Evolutionary conservation across 2,797 vertebrate genomes (phyloP).

Genomic region (Periparus ater): DNA sequence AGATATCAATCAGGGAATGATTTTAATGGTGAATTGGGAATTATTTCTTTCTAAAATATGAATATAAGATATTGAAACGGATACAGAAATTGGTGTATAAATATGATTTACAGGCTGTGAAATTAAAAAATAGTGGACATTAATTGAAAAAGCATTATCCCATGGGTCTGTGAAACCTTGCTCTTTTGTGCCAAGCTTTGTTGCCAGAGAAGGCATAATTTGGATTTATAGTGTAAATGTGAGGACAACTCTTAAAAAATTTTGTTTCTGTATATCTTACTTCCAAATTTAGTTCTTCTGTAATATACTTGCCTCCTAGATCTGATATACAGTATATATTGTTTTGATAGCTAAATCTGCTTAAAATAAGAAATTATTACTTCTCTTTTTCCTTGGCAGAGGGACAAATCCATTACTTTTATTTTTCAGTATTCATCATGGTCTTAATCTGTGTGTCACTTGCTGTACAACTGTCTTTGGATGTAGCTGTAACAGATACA

Average conservation of each 20-base stretch:
- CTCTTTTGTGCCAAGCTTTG: neutral
- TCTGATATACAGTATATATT: neutral
- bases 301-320: neutral
- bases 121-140: neutral
- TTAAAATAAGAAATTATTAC: neutral
- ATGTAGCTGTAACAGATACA: neutral
- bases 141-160: neutral
- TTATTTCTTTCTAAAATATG: neutral
- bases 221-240: neutral
- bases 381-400: neutral
- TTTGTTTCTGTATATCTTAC: neutral
- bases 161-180: neutral
- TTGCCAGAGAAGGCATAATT: neutral
- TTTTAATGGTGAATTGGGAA: conserved; percentile 2
- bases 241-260: neutral
- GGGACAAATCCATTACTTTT: neutral
- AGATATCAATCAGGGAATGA: neutral
- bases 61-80: neutral
- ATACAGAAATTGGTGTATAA: neutral
- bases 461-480: neutral
- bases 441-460: neutral
- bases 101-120: neutral
- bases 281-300: neutral
- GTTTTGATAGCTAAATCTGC: neutral
- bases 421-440: neutral